Evolutionary conservation across 2,113 vertebrate genomes (phyloP), one percentile per base, ranked within the genome.

Genomic region (Carassius gibelio): DNA sequence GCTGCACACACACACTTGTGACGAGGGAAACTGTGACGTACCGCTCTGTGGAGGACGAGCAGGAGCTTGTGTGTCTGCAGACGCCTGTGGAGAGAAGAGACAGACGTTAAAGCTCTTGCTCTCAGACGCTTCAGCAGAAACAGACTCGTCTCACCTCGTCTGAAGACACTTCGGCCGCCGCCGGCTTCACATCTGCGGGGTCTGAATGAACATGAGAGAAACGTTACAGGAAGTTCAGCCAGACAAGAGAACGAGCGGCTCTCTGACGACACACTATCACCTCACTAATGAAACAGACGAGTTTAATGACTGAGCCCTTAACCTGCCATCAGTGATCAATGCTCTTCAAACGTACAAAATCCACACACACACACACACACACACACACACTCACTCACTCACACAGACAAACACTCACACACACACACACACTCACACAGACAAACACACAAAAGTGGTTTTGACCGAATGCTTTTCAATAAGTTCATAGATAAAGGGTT

Each of bases 141-240:
- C 64, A 14, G 19, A 59, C 19, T 7, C 7, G 0, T 36, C 75
- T 26, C 52, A 88, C 87, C 80, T 36, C 64, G 26, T 34, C 30
- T 57, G 61, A 52, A 21, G 64, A 55, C 4, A 52, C 1, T 64
- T 36, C 83, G 66, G 69, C 45, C 5, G 38, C 4, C 14, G 42
- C 34, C 55, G 59, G 45, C 38, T 68, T 75, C 23, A 83, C 87
- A 45, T 83, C 84, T 38, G 52, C 14, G 4, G 55, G 11, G 57
- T 85, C 87, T 88, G 64, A 23, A 85, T 21, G 8, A 64, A 23
- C 21, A 74, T 14, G 19, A 45, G 45, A n/a, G 38, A 50, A 21
- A 15, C 2, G 66, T 19, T 19, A 38, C 17, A 30, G 23, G 61
- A 62, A 10, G 61, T 64, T 66, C 62, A 14, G 34, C 10, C 1